These are phyloP conservation scores for Passer montanus DNA, from an alignment of 2,113 vertebrate genomes.

Conservation along the genomic window DNA sequence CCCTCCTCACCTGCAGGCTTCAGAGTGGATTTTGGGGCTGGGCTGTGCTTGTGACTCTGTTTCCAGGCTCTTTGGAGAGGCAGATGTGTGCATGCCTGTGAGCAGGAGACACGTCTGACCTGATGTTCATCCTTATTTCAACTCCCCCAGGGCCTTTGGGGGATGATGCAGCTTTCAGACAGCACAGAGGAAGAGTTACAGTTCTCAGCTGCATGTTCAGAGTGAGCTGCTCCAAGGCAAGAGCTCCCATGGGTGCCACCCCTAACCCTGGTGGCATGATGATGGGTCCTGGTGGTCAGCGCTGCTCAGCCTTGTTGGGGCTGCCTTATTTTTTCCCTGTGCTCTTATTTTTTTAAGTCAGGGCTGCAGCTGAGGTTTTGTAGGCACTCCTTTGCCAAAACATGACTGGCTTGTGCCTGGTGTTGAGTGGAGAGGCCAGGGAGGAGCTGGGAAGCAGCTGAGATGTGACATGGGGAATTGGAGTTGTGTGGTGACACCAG, in stretches of 20 bases:
- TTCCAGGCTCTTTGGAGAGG: not conserved
- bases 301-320: not conserved
- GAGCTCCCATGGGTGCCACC: not conserved
- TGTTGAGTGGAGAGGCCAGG: not conserved
- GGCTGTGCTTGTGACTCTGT: not conserved
- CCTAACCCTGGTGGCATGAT: not conserved
- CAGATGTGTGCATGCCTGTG: not conserved
- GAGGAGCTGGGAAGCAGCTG: not conserved
- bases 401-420: not conserved
- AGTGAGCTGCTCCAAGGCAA: not conserved
- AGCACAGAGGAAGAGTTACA: not conserved
- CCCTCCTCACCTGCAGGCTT: not conserved
- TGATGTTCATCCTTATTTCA: not conserved
- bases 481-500: not conserved
- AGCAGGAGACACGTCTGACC: not conserved
- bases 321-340: not conserved
- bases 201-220: not conserved
- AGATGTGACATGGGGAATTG: fast-evolving
- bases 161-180: not conserved
- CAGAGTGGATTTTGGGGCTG: not conserved
- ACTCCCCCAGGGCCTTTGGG: not conserved
- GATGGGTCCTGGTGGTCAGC: not conserved
- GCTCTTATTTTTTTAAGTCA: not conserved
- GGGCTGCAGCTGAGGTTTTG: not conserved
- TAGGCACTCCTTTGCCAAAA: not conserved